These are phyloP conservation scores for Corvus cornix DNA, from an alignment of 2,113 vertebrate species.

Conservation along the genomic window DNA sequence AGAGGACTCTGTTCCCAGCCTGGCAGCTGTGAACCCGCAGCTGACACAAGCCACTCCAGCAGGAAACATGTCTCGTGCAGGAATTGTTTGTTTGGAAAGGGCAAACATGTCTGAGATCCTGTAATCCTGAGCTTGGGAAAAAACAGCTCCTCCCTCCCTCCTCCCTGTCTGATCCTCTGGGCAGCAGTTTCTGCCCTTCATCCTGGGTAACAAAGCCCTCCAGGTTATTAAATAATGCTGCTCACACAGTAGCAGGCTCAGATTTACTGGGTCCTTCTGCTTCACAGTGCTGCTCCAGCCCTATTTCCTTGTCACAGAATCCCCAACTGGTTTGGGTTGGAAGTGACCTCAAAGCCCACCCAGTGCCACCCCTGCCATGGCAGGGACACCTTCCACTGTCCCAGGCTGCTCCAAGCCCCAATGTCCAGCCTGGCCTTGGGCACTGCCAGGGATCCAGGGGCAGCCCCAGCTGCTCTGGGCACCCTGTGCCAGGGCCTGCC, in stretches of 20 bases:
- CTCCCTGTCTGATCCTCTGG: background rate
- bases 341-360: accelerated
- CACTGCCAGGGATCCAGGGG: background rate
- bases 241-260: background rate
- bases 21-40: background rate
- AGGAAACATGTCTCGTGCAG: accelerated
- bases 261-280: background rate
- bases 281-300: background rate
- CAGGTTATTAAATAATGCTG: background rate
- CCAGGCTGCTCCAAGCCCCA: background rate
- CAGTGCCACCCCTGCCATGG: background rate
- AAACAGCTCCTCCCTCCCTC: background rate
- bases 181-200: background rate
- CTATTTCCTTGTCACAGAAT: background rate
- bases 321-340: background rate
- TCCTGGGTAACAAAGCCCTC: background rate
- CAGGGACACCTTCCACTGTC: background rate
- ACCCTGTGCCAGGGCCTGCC: background rate
- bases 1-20: background rate
- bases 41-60: background rate
- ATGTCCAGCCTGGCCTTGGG: background rate
- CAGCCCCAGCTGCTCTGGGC: background rate
- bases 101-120: background rate
- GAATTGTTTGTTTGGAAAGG: background rate
- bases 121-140: background rate